Evolutionary conservation across 2,888 invertebrate species (phyloP), one percentile per base, ranked within the genome.

Genomic region (Osmoderma eremita): DNA sequence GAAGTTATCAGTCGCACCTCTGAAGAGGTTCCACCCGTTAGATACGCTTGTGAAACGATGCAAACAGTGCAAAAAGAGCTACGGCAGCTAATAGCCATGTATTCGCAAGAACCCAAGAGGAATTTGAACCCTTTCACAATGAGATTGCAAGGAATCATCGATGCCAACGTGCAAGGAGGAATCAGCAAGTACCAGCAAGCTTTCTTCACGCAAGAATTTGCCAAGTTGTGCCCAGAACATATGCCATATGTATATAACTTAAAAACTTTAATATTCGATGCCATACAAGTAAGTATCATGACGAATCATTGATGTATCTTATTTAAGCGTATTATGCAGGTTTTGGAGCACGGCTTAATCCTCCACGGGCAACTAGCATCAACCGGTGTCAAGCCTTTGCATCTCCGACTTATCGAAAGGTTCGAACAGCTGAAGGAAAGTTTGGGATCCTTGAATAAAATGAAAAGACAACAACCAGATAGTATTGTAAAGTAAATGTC

Each of bases 121-220:
- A 95, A 94, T 80, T 91, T 95, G 69, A 95, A 94, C 82, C 95
- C 95, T 0, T 92, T 97, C 78, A 94, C 94, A 2, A 97, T 97
- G 96, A 86, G 96, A 18, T 83, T 98, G 12, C 83, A 83, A 71
- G 97, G 97, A 1, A 94, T 96, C 36, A 95, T 97, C 72, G 97
- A 97, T 83, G 97, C 98, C 0, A 96, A 95, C 77, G 97, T 98
- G 0, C 95, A 95, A 87, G 95, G 97, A 1, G 97, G 97, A 12
- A 92, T 96, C 68, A 90, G 93, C 53, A 98, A 97, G 80, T 98
- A 97, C 80, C 95, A 97, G 79, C 95, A 95, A 75, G 96, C 97
- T 0, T 98, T 98, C 82, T 90, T 97, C 69, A 91, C 90, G 0
- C 86, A 90, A 8, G 94, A 95, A 74, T 97, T 94, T 78, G 80